A percentile compares a stretch with the other conserved stretches of the same genome.
phyloP scores from a whole-genome alignment of 1,140 invertebrate species.

The Pseudachorutes palmiensis region DNA sequence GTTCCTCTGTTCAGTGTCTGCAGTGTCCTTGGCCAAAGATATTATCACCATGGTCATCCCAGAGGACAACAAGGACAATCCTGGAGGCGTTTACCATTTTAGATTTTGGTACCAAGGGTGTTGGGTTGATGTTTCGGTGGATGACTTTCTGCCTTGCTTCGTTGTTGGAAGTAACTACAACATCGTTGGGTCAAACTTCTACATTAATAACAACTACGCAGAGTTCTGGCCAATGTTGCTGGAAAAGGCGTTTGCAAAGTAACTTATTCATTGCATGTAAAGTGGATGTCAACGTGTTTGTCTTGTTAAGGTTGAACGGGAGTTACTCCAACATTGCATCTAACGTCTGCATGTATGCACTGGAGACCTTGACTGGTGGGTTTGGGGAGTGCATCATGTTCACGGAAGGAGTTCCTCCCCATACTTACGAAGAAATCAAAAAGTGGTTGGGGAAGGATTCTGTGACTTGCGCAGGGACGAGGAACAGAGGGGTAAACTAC shows the following conservation, averaged over 20 bases:
- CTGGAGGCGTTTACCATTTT: not conserved
- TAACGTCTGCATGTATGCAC: not conserved
- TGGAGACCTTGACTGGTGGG: not conserved
- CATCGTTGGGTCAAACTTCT: not conserved
- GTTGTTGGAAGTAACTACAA: not conserved
- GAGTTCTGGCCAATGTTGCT: constrained; percentile 5
- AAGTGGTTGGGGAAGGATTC: no score
- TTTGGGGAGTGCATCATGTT: not conserved
- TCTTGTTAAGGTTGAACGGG: not conserved
- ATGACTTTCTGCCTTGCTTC: not conserved
- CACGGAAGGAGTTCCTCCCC: not conserved
- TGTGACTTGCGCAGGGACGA: no score
- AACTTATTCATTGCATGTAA: no score
- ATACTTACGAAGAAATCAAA: not conserved
- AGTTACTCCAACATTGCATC: not conserved
- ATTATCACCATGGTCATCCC: not conserved
- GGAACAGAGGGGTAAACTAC: no score
- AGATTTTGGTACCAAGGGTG: constrained; percentile 7
- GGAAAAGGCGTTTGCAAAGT: constrained; percentile 6
- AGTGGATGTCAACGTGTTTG: not conserved
- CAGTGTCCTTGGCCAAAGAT: not conserved
- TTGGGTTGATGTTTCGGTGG: not conserved
- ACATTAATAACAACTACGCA: not conserved
- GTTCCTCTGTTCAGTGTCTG: not conserved
- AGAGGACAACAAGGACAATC: not conserved